These are phyloP conservation scores for Lagorchestes hirsutus DNA, from an alignment of 2,797 vertebrate genomes.

Conservation along the genomic window DNA sequence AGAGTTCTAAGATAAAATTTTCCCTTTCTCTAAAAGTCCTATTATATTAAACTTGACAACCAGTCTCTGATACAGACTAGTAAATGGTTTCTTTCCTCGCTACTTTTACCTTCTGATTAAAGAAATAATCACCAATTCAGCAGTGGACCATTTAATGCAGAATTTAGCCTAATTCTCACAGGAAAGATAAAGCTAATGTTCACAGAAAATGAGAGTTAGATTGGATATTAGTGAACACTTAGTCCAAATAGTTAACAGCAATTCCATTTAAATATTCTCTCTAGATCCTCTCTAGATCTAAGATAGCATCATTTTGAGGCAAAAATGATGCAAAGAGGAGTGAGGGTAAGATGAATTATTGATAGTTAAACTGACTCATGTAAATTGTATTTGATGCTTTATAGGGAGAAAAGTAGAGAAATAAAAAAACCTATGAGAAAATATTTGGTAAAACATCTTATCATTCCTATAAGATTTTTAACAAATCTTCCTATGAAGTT, in stretches of 20 bases:
- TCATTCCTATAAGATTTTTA: slow-evolving; percentile 21
- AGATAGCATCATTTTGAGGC: slow-evolving; percentile 58
- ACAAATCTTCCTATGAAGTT: neutral
- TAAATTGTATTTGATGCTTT: slow-evolving; percentile 41
- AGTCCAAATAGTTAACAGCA: neutral
- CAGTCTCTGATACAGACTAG: neutral
- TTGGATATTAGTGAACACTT: neutral
- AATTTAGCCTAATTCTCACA: slow-evolving; percentile 62
- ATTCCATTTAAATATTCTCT: slow-evolving; percentile 57
- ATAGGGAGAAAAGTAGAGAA: slow-evolving; percentile 39
- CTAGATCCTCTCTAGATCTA: slow-evolving; percentile 6
- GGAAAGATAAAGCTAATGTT: slow-evolving; percentile 52
- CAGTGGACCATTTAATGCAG: slow-evolving; percentile 48
- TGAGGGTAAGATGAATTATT: neutral
- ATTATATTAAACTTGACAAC: neutral
- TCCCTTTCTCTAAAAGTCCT: neutral
- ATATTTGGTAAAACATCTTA: slow-evolving; percentile 35
- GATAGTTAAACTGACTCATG: neutral
- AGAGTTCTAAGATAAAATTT: neutral
- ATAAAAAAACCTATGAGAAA: slow-evolving; percentile 19
- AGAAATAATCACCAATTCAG: neutral
- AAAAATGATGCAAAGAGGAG: slow-evolving; percentile 4
- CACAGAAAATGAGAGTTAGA: neutral
- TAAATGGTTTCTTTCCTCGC: neutral
- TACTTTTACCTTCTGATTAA: neutral